These are phyloP conservation scores for Climacteris rufus DNA, from an alignment of 2,113 vertebrate genomes.

Conservation along the genomic window DNA sequence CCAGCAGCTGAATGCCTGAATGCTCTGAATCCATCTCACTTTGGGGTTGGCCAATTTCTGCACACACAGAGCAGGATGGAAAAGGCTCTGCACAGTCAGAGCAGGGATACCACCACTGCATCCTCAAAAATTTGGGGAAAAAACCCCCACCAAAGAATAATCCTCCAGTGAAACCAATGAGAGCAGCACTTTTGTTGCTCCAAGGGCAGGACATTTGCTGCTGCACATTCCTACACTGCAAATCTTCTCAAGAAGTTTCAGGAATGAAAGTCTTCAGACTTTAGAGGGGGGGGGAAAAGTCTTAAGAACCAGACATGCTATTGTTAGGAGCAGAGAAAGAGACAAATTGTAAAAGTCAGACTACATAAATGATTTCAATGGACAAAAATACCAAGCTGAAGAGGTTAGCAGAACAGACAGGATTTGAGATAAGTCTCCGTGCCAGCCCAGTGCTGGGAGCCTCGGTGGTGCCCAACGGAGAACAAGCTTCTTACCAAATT, in stretches of 20 bases:
- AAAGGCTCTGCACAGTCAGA: not conserved
- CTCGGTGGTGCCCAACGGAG: slow-evolving; percentile 63
- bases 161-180: not conserved
- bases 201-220: not conserved
- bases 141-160: not conserved
- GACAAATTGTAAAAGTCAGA: slow-evolving; percentile 65
- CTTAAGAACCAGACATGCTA: slow-evolving; percentile 69
- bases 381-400: slow-evolving; percentile 72
- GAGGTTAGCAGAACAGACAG: slow-evolving; percentile 74
- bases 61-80: not conserved
- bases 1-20: not conserved
- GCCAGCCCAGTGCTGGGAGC: slow-evolving; percentile 50
- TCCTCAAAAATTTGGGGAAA: not conserved
- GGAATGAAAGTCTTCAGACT: slow-evolving; percentile 21
- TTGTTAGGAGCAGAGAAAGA: slow-evolving; percentile 75
- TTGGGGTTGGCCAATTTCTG: not conserved
- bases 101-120: not conserved
- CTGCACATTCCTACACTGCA: not conserved
- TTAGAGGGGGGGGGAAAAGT: not conserved
- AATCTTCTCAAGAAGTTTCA: slow-evolving; percentile 53
- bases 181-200: not conserved
- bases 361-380: slow-evolving; percentile 59
- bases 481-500: slow-evolving; percentile 91
- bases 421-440: slow-evolving; percentile 64
- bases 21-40: not conserved